These are phyloP conservation scores for Stigmatopora nigra DNA, from an alignment of 2,113 vertebrate species.

Conservation along the genomic window DNA sequence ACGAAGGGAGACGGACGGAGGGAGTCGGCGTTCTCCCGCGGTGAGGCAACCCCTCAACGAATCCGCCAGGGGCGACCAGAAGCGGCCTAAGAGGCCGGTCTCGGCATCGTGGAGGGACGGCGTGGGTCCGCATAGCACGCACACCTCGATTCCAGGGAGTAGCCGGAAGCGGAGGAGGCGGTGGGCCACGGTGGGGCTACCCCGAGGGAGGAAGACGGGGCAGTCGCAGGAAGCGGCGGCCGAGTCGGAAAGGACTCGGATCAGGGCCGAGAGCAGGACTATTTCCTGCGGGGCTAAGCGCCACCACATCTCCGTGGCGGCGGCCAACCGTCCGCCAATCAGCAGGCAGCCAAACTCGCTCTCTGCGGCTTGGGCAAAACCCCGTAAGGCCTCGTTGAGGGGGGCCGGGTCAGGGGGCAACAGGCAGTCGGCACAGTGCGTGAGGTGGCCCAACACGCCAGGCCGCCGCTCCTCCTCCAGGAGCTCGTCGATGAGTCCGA, in stretches of 20 bases:
- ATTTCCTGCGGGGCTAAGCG: conserved; percentile 77
- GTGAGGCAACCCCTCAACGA: conserved; percentile 69
- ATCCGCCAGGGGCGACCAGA: conserved; percentile 79
- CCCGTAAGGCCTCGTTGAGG: conserved; percentile 74
- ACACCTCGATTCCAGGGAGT: conserved; percentile 75
- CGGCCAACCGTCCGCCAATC: conserved; percentile 66
- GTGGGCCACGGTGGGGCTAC: conserved; percentile 83
- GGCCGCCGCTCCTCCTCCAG: conserved; percentile 62
- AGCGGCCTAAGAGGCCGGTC: conserved; percentile 69
- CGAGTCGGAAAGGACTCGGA: conserved; percentile 65
- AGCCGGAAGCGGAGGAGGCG: conserved; percentile 81
- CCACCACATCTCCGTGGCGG: conserved; percentile 86
- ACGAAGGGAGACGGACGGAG: conserved; percentile 62
- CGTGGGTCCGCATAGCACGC: conserved; percentile 80
- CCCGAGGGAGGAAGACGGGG: conserved; percentile 84
- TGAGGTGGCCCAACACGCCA: conserved; percentile 76
- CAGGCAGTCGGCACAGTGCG: conserved; percentile 79
- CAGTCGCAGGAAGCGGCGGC: conserved; percentile 76
- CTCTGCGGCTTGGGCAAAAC: conserved; percentile 71
- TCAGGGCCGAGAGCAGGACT: conserved; percentile 75
- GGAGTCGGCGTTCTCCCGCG: conserved; percentile 64
- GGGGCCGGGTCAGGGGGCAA: conserved; percentile 61
- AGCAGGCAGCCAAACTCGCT: conserved; percentile 79
- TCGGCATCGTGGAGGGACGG: conserved; percentile 74
- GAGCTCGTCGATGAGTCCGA: conserved; percentile 78